A percentile compares a stretch with the other conserved stretches of the same genome.
These are phyloP conservation scores for Metalampra italica DNA, from an alignment of 2,888 invertebrate genomes.

Conservation along the genomic window DNA sequence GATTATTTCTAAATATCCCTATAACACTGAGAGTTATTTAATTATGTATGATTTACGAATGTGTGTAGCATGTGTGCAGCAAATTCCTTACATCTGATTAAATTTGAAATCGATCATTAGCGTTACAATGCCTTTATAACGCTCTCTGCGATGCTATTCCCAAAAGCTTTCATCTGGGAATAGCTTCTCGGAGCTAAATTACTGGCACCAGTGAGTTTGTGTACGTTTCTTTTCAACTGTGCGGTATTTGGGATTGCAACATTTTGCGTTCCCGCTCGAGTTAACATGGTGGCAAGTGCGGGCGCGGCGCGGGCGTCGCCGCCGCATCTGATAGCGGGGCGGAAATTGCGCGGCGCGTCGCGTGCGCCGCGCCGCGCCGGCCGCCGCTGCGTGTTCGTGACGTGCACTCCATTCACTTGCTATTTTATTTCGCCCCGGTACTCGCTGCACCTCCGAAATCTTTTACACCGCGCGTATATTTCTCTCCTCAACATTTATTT, in stretches of 20 bases:
- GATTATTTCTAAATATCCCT: background rate
- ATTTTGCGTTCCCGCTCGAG: constrained; percentile 41
- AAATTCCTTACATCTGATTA: too few relatives aligned
- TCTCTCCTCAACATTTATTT: constrained; percentile 14
- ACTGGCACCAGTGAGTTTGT: constrained; percentile 1
- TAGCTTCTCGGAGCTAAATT: constrained; percentile 1
- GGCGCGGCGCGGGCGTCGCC: constrained; percentile 33
- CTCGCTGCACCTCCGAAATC: constrained; percentile 43
- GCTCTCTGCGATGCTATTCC: background rate
- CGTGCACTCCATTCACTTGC: constrained; percentile 55
- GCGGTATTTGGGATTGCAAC: constrained; percentile 24
- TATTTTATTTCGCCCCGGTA: constrained; percentile 58
- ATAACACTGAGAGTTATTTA: too few relatives aligned
- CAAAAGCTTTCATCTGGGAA: background rate
- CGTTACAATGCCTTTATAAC: background rate
- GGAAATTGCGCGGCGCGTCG: constrained; percentile 72
- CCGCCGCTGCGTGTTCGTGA: constrained; percentile 55
- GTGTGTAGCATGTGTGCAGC: too few relatives aligned
- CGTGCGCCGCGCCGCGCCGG: too few relatives aligned
- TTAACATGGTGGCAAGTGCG: constrained; percentile 28
- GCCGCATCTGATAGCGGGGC: constrained; percentile 65
- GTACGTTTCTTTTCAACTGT: constrained; percentile 28
- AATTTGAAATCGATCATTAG: background rate
- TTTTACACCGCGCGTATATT: constrained; percentile 30
- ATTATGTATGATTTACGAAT: background rate